A percentile compares a stretch with the other conserved stretches of the same genome.
phyloP scores from a whole-genome alignment of 2,113 vertebrate species.

The Naja naja region DNA sequence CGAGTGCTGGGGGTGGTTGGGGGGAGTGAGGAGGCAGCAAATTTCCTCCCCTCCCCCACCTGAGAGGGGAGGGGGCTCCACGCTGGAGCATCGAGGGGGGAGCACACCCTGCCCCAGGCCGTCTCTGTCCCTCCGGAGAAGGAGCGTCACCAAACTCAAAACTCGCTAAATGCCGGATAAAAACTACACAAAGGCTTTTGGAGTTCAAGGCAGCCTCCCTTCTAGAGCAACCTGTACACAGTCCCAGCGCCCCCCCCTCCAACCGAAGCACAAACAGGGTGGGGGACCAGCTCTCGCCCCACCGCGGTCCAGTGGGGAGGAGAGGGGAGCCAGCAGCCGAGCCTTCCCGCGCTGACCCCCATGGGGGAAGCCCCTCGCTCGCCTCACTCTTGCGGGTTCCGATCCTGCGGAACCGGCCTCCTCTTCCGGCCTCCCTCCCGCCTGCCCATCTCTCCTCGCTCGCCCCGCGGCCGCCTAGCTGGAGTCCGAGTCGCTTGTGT shows the following conservation, averaged over 20 bases:
- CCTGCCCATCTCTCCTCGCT: not conserved
- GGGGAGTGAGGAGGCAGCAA: not conserved
- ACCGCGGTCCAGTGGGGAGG: not conserved
- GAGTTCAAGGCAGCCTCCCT: not conserved
- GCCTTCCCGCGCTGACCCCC: conserved; percentile 16
- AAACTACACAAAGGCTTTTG: conserved; percentile 15
- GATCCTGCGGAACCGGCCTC: not conserved
- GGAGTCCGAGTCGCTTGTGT: conserved; percentile 91
- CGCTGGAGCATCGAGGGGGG: not conserved
- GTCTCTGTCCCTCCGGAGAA: conserved; percentile 24
- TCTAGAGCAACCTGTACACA: not conserved
- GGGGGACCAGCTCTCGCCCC: not conserved
- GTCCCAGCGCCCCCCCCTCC: not conserved
- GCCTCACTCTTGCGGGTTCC: not conserved
- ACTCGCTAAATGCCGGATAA: conserved; percentile 16
- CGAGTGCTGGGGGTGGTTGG: not conserved
- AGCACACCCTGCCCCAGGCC: not conserved
- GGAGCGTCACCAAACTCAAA: conserved; percentile 16
- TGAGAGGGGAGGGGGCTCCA: not conserved
- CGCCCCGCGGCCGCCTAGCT: conserved; percentile 57
- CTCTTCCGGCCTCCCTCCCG: not conserved
- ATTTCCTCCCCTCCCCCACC: too few species aligned
- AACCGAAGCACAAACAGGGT: not conserved
- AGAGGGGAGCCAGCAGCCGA: not conserved
- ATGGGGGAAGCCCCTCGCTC: too few species aligned